Conservation (phyloP, 23 tunicate genomes). For the Trididemnum clinides region DNA sequence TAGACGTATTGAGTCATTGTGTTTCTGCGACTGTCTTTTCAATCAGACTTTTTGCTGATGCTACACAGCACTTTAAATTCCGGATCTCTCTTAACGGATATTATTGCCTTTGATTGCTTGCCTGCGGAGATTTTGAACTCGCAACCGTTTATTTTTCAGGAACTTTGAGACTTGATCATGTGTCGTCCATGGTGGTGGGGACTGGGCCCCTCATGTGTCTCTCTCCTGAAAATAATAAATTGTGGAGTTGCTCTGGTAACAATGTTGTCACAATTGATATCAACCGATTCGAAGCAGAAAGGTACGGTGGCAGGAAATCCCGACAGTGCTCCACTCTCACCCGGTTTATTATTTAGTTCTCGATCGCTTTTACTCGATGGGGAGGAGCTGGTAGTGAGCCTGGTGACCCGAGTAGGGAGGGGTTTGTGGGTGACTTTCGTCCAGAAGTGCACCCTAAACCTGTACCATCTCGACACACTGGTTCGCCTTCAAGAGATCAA, state of each 20-base stretch:
- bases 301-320: too few species aligned
- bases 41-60: too few species aligned
- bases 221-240: conserved; percentile 46
- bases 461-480: conserved; percentile 78
- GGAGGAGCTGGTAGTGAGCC: conserved; percentile 49
- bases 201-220: conserved; percentile 68
- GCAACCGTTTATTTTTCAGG: conserved; percentile 30
- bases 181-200: conserved; percentile 74
- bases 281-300: conserved; percentile 55
- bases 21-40: too few species aligned
- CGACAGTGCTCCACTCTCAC: too few species aligned
- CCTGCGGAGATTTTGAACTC: too few species aligned
- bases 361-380: conserved; percentile 50
- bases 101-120: too few species aligned
- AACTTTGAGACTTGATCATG: conserved; percentile 32
- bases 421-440: conserved; percentile 91
- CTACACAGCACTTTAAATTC: too few species aligned
- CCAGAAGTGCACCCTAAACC: conserved; percentile 60
- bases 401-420: conserved; percentile 73
- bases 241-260: conserved; percentile 88
- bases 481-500: conserved; percentile 71
- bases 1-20: too few species aligned
- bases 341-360: conserved; percentile 16
- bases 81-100: too few species aligned
- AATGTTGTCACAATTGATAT: conserved; percentile 70